Percentiles rank a stretch among this genome's conserved stretches.
These are phyloP conservation scores for Carassius auratus DNA, from an alignment of 2,113 vertebrate genomes.

Conservation along the genomic window DNA sequence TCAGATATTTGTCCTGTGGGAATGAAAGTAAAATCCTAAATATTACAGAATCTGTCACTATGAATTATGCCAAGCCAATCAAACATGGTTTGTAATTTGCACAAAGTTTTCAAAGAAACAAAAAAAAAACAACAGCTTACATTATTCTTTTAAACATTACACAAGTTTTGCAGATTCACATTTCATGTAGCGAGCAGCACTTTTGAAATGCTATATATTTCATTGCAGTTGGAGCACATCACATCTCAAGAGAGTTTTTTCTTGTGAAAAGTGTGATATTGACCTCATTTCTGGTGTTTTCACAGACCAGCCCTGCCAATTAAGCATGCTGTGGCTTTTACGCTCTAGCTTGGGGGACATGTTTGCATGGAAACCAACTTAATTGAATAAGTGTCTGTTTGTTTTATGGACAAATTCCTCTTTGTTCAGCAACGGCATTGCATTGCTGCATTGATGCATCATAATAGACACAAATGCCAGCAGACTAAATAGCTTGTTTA, in stretches of 20 bases:
- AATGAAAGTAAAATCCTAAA: constrained; percentile 9
- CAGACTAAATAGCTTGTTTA: constrained; percentile 19
- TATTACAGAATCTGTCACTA: constrained; percentile 14
- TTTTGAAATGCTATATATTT: background rate
- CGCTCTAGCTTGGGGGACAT: constrained; percentile 23
- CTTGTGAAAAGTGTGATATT: background rate
- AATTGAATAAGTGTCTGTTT: constrained; percentile 53
- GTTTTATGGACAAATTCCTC: constrained; percentile 41
- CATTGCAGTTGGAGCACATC: background rate
- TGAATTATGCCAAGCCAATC: background rate
- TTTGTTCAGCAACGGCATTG: background rate
- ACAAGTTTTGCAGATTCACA: background rate
- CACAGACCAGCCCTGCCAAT: constrained; percentile 35
- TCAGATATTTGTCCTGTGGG: constrained; percentile 12
- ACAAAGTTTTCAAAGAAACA: no score
- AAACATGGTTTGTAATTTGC: background rate
- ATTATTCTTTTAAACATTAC: background rate
- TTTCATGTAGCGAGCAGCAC: background rate
- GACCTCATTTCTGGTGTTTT: constrained; percentile 28
- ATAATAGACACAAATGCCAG: background rate
- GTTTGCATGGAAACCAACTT: constrained; percentile 54
- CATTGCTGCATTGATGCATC: background rate
- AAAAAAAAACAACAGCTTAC: background rate
- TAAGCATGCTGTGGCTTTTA: constrained; percentile 42
- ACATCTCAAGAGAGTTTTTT: background rate